Base-by-base conservation (phyloP, 2,113 vertebrate species). In the Hippocampus barbouri region DNA sequence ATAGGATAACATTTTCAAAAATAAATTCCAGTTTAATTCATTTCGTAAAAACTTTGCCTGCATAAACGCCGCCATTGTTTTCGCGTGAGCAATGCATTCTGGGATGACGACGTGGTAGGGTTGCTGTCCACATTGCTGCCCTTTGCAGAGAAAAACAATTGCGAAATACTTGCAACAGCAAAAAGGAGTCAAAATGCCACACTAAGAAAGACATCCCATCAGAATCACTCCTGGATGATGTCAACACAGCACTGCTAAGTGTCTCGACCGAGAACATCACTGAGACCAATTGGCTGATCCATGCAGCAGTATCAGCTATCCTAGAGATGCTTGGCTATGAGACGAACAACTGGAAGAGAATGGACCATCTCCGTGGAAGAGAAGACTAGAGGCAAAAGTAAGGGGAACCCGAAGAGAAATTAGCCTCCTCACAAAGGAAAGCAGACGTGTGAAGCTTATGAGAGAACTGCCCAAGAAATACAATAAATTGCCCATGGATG, bases 391-490 rank as follows among this genome's bases (percentile, higher is more conserved):
- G 43, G 12, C 43, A 9, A 45, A 45, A 45, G 43, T 45, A 30
- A 45, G 43, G 43, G 43, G 2, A 30, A 30, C 30, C 2, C 30
- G 3, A 5, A 12, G 43, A 45, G 12, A 45, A 45, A 14, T 45
- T 2, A 45, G 43, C 43, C 47, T 49, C 15, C 12, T 5, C 18
- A 60, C 25, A 64, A 11, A 66, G 64, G 10, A 21, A 23, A 66
- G n/a, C 43, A 23, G 27, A 49, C 23, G 21, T 43, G 64, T 49
- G 43, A 66, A 47, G 8, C 41, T 47, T 62, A 43, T 16, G 64
- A 66, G 45, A n/a, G 64, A 47, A 66, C 40, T 66, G 23, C n/a
- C 43, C 64, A 8, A 66, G 41, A 66, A 49, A 49, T 47, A 47
- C 41, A 43, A 27, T 20, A 45, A 30, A n/a, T 25, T 49, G 43